Evolutionary conservation across 2,888 invertebrate species (phyloP).

Genomic region (Thymelicus lineola): DNA sequence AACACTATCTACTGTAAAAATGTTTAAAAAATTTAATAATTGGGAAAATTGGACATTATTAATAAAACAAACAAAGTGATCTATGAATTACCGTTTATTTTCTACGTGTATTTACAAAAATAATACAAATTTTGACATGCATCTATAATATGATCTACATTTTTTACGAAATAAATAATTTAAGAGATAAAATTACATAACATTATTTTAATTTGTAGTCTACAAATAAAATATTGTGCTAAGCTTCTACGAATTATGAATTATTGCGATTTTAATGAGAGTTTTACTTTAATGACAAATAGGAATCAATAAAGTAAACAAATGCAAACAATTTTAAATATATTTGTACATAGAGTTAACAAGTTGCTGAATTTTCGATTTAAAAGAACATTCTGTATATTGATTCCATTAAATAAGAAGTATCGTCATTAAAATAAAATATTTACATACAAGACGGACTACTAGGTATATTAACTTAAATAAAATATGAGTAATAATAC

Average conservation of each 20-base stretch:
- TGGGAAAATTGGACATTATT: constrained; percentile 26
- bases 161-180: constrained; percentile 56
- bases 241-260: constrained; percentile 10
- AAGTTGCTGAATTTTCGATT: too few relatives aligned
- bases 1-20: background rate
- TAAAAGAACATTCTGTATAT: too few relatives aligned
- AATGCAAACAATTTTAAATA: too few relatives aligned
- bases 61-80: constrained; percentile 29
- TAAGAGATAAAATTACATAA: constrained; percentile 46
- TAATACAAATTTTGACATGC: constrained; percentile 49
- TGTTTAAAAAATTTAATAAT: background rate
- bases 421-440: constrained; percentile 1
- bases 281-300: background rate
- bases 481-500: constrained; percentile 10
- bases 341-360: too few relatives aligned
- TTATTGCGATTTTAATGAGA: background rate
- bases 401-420: too few relatives aligned
- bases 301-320: too few relatives aligned
- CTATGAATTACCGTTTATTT: constrained; percentile 38
- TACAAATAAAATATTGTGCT: constrained; percentile 7
- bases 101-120: constrained; percentile 48
- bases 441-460: background rate
- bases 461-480: background rate
- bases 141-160: constrained; percentile 47
- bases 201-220: constrained; percentile 8